These are phyloP conservation scores for Rhagophthalmus giganteus DNA, from an alignment of 2,888 invertebrate species.

Conservation along the genomic window DNA sequence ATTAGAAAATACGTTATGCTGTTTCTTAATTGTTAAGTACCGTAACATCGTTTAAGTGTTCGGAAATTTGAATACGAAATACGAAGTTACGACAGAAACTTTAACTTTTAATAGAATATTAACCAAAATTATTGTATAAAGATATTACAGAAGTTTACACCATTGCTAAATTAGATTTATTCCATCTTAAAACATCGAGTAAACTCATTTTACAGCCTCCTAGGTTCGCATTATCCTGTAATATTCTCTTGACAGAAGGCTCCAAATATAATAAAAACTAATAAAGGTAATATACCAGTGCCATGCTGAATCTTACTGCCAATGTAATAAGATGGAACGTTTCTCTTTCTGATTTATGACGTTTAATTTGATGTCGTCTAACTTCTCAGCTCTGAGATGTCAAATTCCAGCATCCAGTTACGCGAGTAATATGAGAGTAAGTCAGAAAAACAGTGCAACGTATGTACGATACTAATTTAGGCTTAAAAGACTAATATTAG, in stretches of 20 bases:
- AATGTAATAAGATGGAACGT: slow-evolving; percentile 25
- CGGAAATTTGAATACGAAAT: no score
- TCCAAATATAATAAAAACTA: slow-evolving; percentile 22
- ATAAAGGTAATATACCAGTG: slow-evolving; percentile 22
- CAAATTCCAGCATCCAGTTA: slow-evolving; percentile 19
- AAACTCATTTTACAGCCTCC: slow-evolving; percentile 8
- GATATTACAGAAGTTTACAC: slow-evolving; percentile 1
- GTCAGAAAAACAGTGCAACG: slow-evolving; percentile 16
- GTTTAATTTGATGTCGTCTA: slow-evolving; percentile 29
- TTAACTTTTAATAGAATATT: no score
- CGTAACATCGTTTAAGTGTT: no score
- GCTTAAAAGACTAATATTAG: background rate
- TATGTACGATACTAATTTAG: slow-evolving; percentile 20
- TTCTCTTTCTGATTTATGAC: slow-evolving; percentile 27
- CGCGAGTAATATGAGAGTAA: slow-evolving; percentile 16
- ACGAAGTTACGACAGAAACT: no score
- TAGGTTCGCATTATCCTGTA: slow-evolving; percentile 11
- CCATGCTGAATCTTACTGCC: slow-evolving; percentile 19
- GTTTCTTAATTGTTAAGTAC: no score
- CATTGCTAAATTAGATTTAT: slow-evolving; percentile 7
- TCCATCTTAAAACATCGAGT: slow-evolving; percentile 6
- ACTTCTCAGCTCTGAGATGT: slow-evolving; percentile 23
- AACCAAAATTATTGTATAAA: no score
- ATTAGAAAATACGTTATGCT: no score
- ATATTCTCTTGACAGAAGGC: slow-evolving; percentile 15